phyloP scores from a whole-genome alignment of 2,888 invertebrate genomes.

The Hanleya hanleyi region DNA sequence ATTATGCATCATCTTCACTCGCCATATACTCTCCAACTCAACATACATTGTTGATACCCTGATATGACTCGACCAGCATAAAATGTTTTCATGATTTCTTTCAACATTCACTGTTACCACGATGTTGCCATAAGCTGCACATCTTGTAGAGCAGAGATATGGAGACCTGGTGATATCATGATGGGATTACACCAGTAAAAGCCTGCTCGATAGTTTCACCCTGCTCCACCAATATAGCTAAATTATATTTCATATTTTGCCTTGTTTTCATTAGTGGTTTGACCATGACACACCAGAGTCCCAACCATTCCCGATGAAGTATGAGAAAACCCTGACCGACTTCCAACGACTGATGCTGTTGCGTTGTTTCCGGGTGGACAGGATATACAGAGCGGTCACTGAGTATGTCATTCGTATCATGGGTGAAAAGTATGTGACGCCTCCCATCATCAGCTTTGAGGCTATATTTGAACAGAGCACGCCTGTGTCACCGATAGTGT shows the following conservation, averaged over 20 bases:
- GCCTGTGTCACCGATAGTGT: conserved; percentile 77
- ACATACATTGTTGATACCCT: too few relatives aligned
- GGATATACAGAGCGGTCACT: conserved; percentile 89
- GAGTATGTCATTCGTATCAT: conserved; percentile 87
- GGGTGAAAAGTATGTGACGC: conserved; percentile 92
- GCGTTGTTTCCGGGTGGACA: conserved; percentile 91
- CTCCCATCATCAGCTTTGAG: conserved; percentile 89
- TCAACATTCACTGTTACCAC: too few relatives aligned
- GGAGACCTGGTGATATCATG: too few relatives aligned
- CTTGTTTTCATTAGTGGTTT: conserved; percentile 81
- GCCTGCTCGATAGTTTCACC: background rate
- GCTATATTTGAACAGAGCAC: conserved; percentile 89
- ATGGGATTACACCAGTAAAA: background rate
- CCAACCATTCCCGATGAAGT: conserved; percentile 81
- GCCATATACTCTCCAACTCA: too few relatives aligned
- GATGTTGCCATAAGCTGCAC: too few relatives aligned
- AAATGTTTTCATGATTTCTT: too few relatives aligned
- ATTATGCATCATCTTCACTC: too few relatives aligned
- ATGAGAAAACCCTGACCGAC: conserved; percentile 79
- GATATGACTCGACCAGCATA: too few relatives aligned
- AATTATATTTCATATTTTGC: too few relatives aligned
- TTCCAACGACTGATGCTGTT: conserved; percentile 86
- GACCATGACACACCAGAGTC: conserved; percentile 89
- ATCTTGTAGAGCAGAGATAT: too few relatives aligned
- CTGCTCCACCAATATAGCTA: too few relatives aligned